These are phyloP conservation scores for Crypturellus tataupa DNA, from an alignment of 2,797 vertebrate species.

Conservation along the genomic window DNA sequence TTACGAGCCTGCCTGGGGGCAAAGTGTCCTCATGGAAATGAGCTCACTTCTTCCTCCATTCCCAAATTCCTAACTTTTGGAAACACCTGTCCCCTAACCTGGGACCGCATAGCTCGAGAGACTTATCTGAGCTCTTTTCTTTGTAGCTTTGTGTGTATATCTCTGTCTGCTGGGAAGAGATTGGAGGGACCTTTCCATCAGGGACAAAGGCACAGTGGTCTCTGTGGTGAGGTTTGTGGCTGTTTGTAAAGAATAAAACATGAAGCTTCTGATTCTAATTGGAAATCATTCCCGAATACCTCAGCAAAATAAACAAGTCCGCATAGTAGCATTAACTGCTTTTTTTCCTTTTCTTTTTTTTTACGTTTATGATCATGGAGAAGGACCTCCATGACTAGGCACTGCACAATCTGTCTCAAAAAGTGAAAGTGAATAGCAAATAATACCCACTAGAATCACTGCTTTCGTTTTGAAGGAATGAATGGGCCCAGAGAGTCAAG, in stretches of 20 bases:
- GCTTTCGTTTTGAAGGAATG: neutral
- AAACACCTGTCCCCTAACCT: slow-evolving; percentile 66
- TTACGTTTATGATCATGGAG: neutral
- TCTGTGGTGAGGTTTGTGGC: neutral
- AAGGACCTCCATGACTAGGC: neutral
- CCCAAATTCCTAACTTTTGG: slow-evolving; percentile 47
- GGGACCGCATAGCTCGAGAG: slow-evolving; percentile 4
- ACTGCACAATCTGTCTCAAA: neutral
- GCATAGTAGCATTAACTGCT: neutral
- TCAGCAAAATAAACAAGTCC: neutral
- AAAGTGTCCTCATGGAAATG: slow-evolving; percentile 40
- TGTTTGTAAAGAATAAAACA: slow-evolving; percentile 5
- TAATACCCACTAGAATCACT: neutral
- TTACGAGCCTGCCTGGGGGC: slow-evolving; percentile 42
- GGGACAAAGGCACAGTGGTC: neutral
- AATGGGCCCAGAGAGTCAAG: neutral
- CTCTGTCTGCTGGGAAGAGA: neutral
- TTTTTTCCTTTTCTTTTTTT: neutral
- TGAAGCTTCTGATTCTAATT: neutral
- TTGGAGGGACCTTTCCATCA: neutral
- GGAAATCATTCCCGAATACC: neutral
- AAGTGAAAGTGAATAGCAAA: neutral
- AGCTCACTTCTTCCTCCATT: slow-evolving; percentile 25
- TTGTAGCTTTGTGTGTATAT: neutral
- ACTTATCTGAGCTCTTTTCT: neutral